Base-by-base conservation (phyloP, 2,888 invertebrate species). In the Andrena hattorfiana region DNA sequence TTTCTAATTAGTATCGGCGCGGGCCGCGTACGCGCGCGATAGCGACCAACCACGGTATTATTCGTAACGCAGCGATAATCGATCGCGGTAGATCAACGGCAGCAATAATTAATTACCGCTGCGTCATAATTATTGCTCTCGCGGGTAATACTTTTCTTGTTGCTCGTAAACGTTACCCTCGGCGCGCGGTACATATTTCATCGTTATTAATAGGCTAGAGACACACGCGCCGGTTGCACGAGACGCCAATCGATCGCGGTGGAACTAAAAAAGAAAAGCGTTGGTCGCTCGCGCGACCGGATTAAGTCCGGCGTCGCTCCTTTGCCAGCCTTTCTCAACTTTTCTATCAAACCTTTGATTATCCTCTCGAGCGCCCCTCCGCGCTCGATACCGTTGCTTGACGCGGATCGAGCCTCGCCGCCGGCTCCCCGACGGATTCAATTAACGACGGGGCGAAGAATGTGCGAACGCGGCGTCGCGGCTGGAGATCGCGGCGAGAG, bases 91-190 rank as follows among this genome's bases (percentile, higher is more conserved):
- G 75, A 86, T 79, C 78, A 66, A 70, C 67, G 49, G 26, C 72
- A 23, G 62, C 54, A 20, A 66, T 81, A 86, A 87, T 88, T 86
- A 87, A 88, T 87, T 88, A 84, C 77, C 26, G 68, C 49, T 67
- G 77, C 79, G 80, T 86, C 73, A 73, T 88, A 87, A 87, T 87
- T 88, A 82, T 82, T 82, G 59, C 84, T 78, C 76, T 84, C 77
- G 66, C 79, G 77, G 78, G 69, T 74, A 71, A 79, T 70, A 73
- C 62, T 76, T 80, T 84, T 77, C 75, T 67, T 28, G 77, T 77
- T 64, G 71, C 73, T 70, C 73, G 60, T 77, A 81, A 85, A 77
- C 74, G 81, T 81, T 80, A 49, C 71, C 68, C 68, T 51, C 42
- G 35, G 60, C 64, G 28, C 56, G 23, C 30, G 42, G 20, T 64